phyloP scores from a whole-genome alignment of 2,888 invertebrate species.

The Acronicta aceris region DNA sequence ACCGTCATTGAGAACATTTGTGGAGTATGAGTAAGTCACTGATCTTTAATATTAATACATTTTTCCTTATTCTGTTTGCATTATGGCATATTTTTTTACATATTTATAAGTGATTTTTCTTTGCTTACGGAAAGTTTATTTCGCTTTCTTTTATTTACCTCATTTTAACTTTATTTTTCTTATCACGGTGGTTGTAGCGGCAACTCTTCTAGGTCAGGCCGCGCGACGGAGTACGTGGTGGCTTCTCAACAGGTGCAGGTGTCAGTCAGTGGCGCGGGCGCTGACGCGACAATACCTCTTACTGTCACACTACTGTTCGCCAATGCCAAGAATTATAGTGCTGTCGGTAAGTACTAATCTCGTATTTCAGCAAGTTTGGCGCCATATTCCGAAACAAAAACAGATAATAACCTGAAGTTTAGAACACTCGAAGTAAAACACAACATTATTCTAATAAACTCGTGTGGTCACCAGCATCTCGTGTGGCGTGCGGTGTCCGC shows the following conservation, averaged over 20 bases:
- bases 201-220: slow-evolving; percentile 88
- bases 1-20: slow-evolving; percentile 89
- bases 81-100: too few relatives aligned
- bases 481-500: slow-evolving; percentile 80
- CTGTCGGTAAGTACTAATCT: slow-evolving; percentile 80
- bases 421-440: too few relatives aligned
- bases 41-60: too few relatives aligned
- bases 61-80: too few relatives aligned
- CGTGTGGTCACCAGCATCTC: slow-evolving; percentile 68
- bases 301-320: slow-evolving; percentile 77
- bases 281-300: slow-evolving; percentile 77
- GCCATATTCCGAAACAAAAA: too few relatives aligned
- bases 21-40: slow-evolving; percentile 44
- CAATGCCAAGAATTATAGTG: slow-evolving; percentile 80
- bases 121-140: too few relatives aligned
- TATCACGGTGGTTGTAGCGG: slow-evolving; percentile 65
- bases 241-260: slow-evolving; percentile 89
- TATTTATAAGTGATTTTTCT: too few relatives aligned
- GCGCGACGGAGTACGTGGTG: slow-evolving; percentile 91
- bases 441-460: too few relatives aligned
- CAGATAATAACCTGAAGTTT: too few relatives aligned
- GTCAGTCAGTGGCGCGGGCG: slow-evolving; percentile 68
- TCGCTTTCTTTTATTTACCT: not conserved
- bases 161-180: slow-evolving; percentile 22
- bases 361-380: too few relatives aligned